Base-by-base conservation (phyloP, 2,888 invertebrate species). In the Luffia ferchaultella region DNA sequence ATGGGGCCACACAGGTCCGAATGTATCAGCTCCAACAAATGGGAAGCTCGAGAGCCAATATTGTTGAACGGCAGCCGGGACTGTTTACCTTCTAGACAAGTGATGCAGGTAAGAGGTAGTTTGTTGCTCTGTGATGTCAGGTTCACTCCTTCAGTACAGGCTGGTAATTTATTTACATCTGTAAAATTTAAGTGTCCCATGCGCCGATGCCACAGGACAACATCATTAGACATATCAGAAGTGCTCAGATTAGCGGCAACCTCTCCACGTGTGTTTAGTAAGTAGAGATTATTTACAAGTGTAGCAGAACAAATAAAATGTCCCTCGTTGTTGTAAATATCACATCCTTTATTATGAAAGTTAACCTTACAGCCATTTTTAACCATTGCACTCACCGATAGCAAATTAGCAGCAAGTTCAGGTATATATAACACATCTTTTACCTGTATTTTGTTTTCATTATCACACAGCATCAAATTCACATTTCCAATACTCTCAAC, bases 91-190 rank as follows among this genome's bases (percentile, higher is more conserved):
- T 16, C 3, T 3, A 43, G 43, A 43, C 17, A 43, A n/a, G 43
- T 43, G n/a, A 7, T n/a, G 15, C 43, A 43, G 7, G 43, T 43
- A 43, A 43, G 3, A 43, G 7, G 12, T 7, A 3, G 3, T 16
- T 43, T 43, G 15, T 17, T 17, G 3, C 15, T 43, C 3, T 43
- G 7, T 43, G 17, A 17, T 3, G 15, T 7, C 15, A n/a, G 43
- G 3, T 43, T 3, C 3, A 43, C 43, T 43, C 43, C 43, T 15
- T 43, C 16, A 15, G n/a, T 15, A 17, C 43, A 15, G 3, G 3
- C 43, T 43, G 43, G 43, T 15, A 43, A 15, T n/a, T 43, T 43
- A n/a, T 17, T 43, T 7, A 43, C 43, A 43, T 43, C 43, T 43
- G 43, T 7, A 43, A 15, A 43, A 43, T 43, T 43, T 7, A 16